Base-by-base conservation (phyloP, 2,797 vertebrate species). In the Sebastes vulpes region DNA sequence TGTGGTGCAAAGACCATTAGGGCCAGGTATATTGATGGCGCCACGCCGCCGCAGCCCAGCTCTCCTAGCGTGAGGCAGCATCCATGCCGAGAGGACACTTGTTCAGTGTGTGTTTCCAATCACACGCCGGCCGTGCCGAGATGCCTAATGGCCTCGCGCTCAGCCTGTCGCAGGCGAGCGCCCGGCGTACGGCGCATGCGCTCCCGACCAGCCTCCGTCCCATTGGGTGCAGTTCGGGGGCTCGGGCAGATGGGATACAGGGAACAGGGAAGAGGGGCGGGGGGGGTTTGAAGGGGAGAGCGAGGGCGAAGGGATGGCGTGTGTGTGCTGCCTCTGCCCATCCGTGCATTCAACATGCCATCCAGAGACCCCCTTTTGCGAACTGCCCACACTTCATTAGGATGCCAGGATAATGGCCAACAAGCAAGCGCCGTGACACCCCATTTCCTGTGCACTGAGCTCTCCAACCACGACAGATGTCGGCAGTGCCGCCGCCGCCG, bases 381-480 rank as follows among this genome's bases (percentile, higher is more conserved):
- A 95, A 96, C 97, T 97, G 97, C 97, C 97, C 97, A 97, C 97
- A 98, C 97, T 98, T 98, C 98, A 99, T 99, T 98, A 99, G 97
- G 96, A 98, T 97, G 97, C 97, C 96, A 98, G 97, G 97, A 97
- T 98, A 98, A 98, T 98, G 97, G 97, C 98, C 98, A 97, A 98
- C 97, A 97, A 98, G 97, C 97, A 96, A 97, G 97, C 96, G 97
- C 97, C 96, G 97, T 96, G 97, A 98, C 98, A 98, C 97, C 97
- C 97, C 98, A 99, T 98, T 98, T 98, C 98, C 98, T 98, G 98
- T 95, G 96, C 97, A 97, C 96, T 95, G 97, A 98, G 97, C 97
- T 98, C 97, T 98, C 98, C 97, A 97, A 98, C 97, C 97, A 96
- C 97, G 96, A 97, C 98, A 99, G 98, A 99, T 99, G 98, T 98